Evolutionary conservation across 2,113 vertebrate genomes (phyloP), one percentile per base, ranked within the genome.

Genomic region (Camelus dromedarius): DNA sequence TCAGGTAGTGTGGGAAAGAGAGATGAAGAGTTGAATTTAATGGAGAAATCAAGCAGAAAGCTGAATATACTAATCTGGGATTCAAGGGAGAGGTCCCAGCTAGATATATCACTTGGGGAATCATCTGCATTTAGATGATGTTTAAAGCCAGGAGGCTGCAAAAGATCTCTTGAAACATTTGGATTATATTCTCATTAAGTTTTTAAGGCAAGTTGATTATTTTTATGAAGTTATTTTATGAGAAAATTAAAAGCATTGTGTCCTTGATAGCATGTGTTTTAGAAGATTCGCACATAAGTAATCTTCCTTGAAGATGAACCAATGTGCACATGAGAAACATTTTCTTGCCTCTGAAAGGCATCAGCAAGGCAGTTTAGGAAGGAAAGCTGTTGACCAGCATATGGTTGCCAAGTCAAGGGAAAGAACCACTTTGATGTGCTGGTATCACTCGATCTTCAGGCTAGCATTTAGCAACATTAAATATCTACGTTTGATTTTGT

Each of bases 201-300:
- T 89, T 70, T 93, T 58, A 69, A 81, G 48, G 18, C 32, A 69
- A 26, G 84, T 54, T 52, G 42, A 46, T 85, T 70, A 69, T 82
- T 83, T 81, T 69, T 72, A 79, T 92, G 50, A 93, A 75, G 38
- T 87, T 8, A 56, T 86, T 84, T 92, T 76, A 70, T 84, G 80
- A 56, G 70, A 38, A 46, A 67, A 58, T 79, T 69, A 35, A 50
- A 89, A 91, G 5, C 42, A 28, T 52, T 70, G 6, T 46, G 22
- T 54, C 24, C 52, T 80, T 73, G 73, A 13, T 62, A 42, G 38
- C 1, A 2, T 60, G 24, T 76, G 50, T 66, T 93, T 66, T 93
- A 32, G 56, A 72, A 87, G 66, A 58, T 26, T 2, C 26, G 38
- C 24, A 38, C 19, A 12, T 76, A 56, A 93, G 54, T 50, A 62